phyloP scores from a whole-genome alignment of 2,113 vertebrate genomes.

The Pangasianodon hypophthalmus region DNA sequence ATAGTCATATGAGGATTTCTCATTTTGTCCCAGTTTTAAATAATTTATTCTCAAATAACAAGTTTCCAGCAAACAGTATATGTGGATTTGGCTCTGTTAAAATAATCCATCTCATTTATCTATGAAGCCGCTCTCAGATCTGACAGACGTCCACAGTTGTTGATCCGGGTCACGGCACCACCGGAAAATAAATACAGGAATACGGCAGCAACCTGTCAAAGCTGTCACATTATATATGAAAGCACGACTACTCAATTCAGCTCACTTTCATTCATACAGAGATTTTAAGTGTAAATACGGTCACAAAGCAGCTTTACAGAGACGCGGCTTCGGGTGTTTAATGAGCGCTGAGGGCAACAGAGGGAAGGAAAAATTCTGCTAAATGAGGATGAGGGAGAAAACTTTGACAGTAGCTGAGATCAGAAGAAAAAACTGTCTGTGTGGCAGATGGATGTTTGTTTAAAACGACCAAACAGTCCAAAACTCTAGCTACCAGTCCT shows the following conservation, averaged over 20 bases:
- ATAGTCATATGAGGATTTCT: neutral
- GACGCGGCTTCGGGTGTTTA: neutral
- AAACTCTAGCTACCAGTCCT: neutral
- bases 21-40: neutral
- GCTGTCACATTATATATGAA: neutral
- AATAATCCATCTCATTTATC: neutral
- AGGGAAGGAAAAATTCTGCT: neutral
- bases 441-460: neutral
- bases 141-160: neutral
- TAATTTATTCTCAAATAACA: neutral
- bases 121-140: neutral
- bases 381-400: slow-evolving; percentile 3
- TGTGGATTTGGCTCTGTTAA: neutral
- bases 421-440: neutral
- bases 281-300: neutral
- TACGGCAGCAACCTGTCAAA: neutral
- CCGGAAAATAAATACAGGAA: neutral
- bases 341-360: neutral
- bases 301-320: neutral
- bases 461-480: neutral
- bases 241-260: neutral
- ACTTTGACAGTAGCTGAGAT: neutral
- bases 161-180: slow-evolving; percentile 12
- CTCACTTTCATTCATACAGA: neutral
- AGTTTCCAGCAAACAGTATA: neutral